Evolutionary conservation across 2,888 invertebrate genomes (phyloP), one percentile per base, ranked within the genome.

Genomic region (Venusia cambrica): DNA sequence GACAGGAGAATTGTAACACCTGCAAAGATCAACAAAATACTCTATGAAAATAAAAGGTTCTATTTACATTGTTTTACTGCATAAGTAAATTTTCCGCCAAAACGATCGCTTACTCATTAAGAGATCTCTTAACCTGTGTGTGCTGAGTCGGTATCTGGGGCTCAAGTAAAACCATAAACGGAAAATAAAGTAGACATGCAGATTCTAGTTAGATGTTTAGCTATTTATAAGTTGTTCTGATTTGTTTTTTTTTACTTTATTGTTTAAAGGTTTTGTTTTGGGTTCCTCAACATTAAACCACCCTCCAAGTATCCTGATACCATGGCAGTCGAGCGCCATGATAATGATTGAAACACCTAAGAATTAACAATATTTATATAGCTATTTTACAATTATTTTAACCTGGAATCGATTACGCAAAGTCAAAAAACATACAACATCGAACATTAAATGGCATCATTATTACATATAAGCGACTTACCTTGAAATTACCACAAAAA

Each of bases 1-100:
- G 98, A 98, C 90, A 99, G 95, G 89, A 98, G 94, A 89, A 98
- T 97, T 89, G 97, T 98, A 88, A 98, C 96, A 93, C 97, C 97
- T 98, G 96, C 85, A 94, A 94, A 93, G 90, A 90, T 79, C 66
- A 83, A 84, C 89, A 39, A n/a, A n/a, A 89, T 90, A 61, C 58
- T 69, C 79, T 74, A 74, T 80, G 63, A 73, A 70, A 77, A 68
- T 51, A 69, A 73, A 67, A 62, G 45, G 54, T 54, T 64, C 61
- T 67, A 64, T 69, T 58, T 60, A 71, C 62, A 56, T 50, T 44
- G 48, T 52, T 51, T 57, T 52, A 58, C 54, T 56, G 45, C 32
- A 19, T 20, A 43, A 38, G 41, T 29, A 47, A 30, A 12, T 18
- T 36, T 63, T 57, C 55, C 61, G 57, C 59, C 58, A 62, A 60